phyloP scores from a whole-genome alignment of 1,140 invertebrate genomes.

The Eulimnadia texana region DNA sequence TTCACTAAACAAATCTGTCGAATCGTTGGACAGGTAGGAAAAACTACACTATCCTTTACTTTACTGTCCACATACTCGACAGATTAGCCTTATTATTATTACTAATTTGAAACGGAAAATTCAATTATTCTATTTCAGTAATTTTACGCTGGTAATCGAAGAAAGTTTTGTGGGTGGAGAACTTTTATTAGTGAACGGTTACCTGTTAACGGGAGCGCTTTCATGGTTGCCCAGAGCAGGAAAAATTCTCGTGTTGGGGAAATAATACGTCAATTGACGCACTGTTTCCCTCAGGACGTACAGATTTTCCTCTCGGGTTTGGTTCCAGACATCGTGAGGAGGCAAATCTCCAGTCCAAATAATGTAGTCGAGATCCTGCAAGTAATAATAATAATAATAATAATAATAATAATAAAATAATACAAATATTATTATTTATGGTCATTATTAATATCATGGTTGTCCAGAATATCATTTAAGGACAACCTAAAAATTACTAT shows the following conservation, averaged over 20 bases:
- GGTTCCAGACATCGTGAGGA: slow-evolving; percentile 95
- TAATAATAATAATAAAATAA: slow-evolving; percentile 14
- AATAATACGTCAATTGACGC: slow-evolving; percentile 64
- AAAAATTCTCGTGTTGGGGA: slow-evolving; percentile 82
- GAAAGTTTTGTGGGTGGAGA: too few species aligned
- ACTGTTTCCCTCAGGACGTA: slow-evolving; percentile 72
- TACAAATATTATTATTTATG: slow-evolving; percentile 10
- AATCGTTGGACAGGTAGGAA: too few species aligned
- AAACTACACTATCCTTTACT: too few species aligned
- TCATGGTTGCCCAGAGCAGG: slow-evolving; percentile 93
- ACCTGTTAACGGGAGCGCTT: slow-evolving; percentile 87
- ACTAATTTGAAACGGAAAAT: too few species aligned
- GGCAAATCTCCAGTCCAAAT: slow-evolving; percentile 97
- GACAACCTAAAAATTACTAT: neutral
- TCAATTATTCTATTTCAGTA: too few species aligned
- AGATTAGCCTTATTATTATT: too few species aligned
- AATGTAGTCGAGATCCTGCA: slow-evolving; percentile 86
- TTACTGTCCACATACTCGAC: too few species aligned
- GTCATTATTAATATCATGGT: neutral
- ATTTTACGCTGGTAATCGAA: too few species aligned
- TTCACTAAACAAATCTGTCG: too few species aligned
- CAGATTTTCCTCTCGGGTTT: slow-evolving; percentile 76
- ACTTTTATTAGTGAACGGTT: too few species aligned
- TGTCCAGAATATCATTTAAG: too few species aligned
- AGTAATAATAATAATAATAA: slow-evolving; percentile 18